Evolutionary conservation across 2,113 vertebrate genomes (phyloP).

Genomic region (Mesitornis unicolor): DNA sequence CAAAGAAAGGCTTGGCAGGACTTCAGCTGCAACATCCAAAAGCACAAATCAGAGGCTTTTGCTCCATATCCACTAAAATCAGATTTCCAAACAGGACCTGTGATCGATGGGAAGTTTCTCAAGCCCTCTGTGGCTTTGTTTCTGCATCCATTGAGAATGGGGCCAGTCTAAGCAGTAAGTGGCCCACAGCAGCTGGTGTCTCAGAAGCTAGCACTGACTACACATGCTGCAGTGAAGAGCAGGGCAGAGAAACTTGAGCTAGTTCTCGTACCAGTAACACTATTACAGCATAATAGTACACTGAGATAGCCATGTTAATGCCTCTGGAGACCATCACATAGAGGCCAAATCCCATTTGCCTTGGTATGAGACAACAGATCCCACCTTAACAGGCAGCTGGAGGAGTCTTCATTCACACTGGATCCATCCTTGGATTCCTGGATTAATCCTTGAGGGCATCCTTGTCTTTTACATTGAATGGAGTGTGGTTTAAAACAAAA

Average conservation of each 20-base stretch:
- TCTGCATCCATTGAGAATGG: not conserved
- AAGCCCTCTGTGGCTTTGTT: not conserved
- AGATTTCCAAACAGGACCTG: not conserved
- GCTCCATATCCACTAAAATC: not conserved
- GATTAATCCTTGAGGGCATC: not conserved
- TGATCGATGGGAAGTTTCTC: not conserved
- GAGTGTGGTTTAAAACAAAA: not conserved
- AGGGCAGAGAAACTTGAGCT: not conserved
- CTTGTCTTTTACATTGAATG: not conserved
- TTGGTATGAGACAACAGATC: not conserved
- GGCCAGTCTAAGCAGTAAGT: not conserved
- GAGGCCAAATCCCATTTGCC: not conserved
- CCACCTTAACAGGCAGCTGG: not conserved
- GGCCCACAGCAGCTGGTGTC: not conserved
- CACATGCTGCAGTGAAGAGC: not conserved
- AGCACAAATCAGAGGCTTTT: not conserved
- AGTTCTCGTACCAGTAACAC: not conserved
- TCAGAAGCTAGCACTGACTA: not conserved
- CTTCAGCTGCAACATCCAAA: not conserved
- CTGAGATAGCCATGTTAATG: not conserved
- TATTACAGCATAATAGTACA: not conserved
- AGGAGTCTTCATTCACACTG: not conserved
- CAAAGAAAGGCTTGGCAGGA: not conserved
- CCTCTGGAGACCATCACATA: not conserved
- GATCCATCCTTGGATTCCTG: not conserved